Evolutionary conservation across 2,888 invertebrate genomes (phyloP), one percentile per base, ranked within the genome.

Genomic region (Scaptodrosophila latifasciaeformis): DNA sequence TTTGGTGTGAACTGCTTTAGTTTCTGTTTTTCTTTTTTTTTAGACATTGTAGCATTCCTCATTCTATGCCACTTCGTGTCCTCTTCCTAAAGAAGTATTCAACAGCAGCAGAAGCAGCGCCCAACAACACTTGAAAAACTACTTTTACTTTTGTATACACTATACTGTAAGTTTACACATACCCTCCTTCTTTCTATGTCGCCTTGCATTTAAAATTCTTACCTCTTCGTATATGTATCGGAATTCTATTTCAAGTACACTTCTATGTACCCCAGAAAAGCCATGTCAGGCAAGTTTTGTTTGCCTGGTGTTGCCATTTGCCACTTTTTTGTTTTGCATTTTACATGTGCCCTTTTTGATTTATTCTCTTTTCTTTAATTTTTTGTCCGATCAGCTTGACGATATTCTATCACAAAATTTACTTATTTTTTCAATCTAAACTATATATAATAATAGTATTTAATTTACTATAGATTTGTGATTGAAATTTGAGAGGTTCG

Each of bases 101-200:
- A 56, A 30, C 31, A 17, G 30, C 9, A 44, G 18, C 44, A 18
- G 17, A 12, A 18, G 43, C 12, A 21, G 21, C 29, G 19, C 37
- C 31, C 43, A 24, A 50, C 27, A 44, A 43, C 80, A 77, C 74
- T 75, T 63, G 70, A 80, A 58, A n/a, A 62, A 70, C 65, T 74
- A 75, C 74, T 75, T 75, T 75, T 80, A 80, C 74, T 80, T 75
- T 77, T 80, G 74, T 80, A 55, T 70, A 72, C 59, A 70, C 74
- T 76, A 79, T 62, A 65, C 65, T 67, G 51, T 65, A 54, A 42
- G 60, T 49, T 54, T 52, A n/a, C n/a, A n/a, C n/a, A n/a, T n/a
- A n/a, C n/a, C 64, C 34, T 13, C 42, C 34, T 5, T 29, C 35
- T 34, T 19, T 12, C 19, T 31, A 18, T 29, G 1, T 44, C 17